Conservation (phyloP, 2,797 vertebrate genomes). For the Lepus oiostolus region DNA sequence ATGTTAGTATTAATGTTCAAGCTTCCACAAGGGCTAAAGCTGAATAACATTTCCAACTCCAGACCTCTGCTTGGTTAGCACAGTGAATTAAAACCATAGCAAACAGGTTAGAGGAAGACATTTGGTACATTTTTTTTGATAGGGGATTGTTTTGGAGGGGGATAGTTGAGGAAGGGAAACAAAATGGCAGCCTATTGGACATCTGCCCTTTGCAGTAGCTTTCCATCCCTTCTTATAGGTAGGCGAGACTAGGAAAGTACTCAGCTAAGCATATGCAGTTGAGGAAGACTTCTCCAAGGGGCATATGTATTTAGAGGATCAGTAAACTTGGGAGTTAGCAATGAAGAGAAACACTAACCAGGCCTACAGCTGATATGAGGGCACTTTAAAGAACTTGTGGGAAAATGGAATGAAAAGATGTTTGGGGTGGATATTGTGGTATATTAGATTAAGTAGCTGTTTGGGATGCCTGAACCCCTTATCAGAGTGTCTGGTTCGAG, state of each 20-base stretch:
- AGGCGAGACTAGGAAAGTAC: not conserved
- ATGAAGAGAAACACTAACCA: not conserved
- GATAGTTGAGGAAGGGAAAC: not conserved
- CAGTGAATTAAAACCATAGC: not conserved
- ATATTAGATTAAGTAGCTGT: too few relatives aligned
- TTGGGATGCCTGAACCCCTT: too few relatives aligned
- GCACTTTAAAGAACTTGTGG: too few relatives aligned
- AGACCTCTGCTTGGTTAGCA: not conserved
- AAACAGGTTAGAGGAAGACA: not conserved
- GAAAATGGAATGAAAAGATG: too few relatives aligned
- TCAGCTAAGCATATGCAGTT: not conserved
- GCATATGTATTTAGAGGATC: not conserved
- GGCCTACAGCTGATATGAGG: not conserved
- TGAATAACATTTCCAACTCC: not conserved
- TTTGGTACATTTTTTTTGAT: not conserved
- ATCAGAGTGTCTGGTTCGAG: too few relatives aligned
- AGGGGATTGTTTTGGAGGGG: not conserved
- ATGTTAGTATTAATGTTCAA: not conserved
- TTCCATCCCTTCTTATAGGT: not conserved
- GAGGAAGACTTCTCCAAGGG: not conserved
- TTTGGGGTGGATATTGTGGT: too few relatives aligned
- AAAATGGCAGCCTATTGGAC: not conserved
- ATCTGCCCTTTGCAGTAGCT: not conserved
- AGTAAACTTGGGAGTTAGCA: not conserved
- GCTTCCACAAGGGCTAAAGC: not conserved